A percentile compares a stretch with the other conserved stretches of the same genome.
Evolutionary conservation across 2,888 invertebrate genomes (phyloP).

Genomic region (Odontothrips loti): DNA sequence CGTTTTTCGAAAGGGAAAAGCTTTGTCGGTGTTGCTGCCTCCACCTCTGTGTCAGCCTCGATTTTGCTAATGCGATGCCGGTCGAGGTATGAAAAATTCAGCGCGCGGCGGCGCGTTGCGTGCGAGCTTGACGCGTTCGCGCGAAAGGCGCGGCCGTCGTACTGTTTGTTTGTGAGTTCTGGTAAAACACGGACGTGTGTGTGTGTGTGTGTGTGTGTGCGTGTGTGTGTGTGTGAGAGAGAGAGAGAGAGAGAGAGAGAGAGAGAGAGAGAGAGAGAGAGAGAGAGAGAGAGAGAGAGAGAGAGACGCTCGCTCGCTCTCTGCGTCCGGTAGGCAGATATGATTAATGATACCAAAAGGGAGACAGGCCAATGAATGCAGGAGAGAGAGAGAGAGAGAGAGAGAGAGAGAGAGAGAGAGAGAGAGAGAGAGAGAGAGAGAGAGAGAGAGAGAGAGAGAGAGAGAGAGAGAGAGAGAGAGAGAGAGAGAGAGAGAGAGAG

Average conservation of each 20-base stretch:
- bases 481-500: slow-evolving; percentile 30
- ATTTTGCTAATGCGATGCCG: too few relatives aligned
- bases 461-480: slow-evolving; percentile 29
- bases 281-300: too few relatives aligned
- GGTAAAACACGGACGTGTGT: neutral
- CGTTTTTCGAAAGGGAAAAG: too few relatives aligned
- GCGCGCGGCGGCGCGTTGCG: too few relatives aligned
- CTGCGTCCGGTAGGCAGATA: slow-evolving; percentile 19
- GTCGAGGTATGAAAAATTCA: too few relatives aligned
- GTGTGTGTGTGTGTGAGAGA: neutral
- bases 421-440: slow-evolving; percentile 16
- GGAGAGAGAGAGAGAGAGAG: slow-evolving; percentile 31
- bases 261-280: too few relatives aligned
- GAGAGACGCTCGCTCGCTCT: neutral
- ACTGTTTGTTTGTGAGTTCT: neutral
- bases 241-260: too few relatives aligned
- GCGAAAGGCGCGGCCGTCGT: neutral
- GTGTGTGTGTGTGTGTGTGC: neutral
- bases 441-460: slow-evolving; percentile 27
- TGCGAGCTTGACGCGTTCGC: neutral
- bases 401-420: slow-evolving; percentile 29
- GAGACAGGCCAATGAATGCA: slow-evolving; percentile 32
- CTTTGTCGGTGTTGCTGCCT: too few relatives aligned
- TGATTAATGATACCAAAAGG: slow-evolving; percentile 13
- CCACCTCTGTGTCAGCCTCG: too few relatives aligned